A percentile compares a stretch with the other conserved stretches of the same genome.
Evolutionary conservation across 2,888 invertebrate genomes (phyloP).

Genomic region (Pyralis farinalis): DNA sequence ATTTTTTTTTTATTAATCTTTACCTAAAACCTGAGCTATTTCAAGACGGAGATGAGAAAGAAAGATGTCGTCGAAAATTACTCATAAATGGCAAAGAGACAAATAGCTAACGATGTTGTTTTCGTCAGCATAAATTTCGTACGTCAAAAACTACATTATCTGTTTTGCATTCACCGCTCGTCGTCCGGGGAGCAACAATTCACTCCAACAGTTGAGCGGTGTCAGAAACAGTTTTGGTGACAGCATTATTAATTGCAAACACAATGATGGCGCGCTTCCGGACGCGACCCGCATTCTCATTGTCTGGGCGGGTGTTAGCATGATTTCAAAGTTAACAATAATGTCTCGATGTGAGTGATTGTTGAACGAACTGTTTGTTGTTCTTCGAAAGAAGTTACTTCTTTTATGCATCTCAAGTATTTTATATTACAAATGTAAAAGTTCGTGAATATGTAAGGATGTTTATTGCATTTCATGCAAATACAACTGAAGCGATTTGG

Average conservation of each 20-base stretch:
- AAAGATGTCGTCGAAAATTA: no score
- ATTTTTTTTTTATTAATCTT: no score
- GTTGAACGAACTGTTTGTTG: no score
- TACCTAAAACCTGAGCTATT: no score
- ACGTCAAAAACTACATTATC: background rate
- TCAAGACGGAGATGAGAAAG: no score
- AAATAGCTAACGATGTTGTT: background rate
- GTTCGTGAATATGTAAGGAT: no score
- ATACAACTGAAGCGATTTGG: no score
- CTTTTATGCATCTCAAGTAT: no score
- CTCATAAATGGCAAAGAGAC: no score
- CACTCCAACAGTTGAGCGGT: background rate
- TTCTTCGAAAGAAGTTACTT: no score
- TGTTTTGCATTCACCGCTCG: background rate
- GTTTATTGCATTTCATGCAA: no score
- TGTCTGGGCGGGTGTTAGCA: background rate
- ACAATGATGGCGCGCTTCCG: slow-evolving; percentile 21
- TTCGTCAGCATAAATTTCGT: background rate
- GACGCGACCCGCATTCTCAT: background rate
- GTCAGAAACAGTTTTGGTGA: slow-evolving; percentile 10
- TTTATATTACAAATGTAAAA: no score
- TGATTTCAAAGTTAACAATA: background rate
- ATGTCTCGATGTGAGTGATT: background rate
- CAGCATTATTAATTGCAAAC: slow-evolving; percentile 27
- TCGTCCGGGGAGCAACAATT: background rate